Evolutionary conservation across 2,888 invertebrate species (phyloP), one percentile per base, ranked within the genome.

Genomic region (Venusia cambrica): DNA sequence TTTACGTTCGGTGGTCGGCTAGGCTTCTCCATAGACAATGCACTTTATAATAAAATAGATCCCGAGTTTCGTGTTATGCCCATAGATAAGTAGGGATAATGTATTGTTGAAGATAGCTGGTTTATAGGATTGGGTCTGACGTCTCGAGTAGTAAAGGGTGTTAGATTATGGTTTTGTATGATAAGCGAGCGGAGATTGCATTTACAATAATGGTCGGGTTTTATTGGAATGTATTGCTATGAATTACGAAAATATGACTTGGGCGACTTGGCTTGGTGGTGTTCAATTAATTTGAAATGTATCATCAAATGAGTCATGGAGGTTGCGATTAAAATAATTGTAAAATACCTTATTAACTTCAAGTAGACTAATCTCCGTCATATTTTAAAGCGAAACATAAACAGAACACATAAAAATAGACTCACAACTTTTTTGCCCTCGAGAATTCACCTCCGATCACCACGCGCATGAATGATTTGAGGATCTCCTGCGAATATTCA

Each of bases 11-110:
- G 69, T 60, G 80, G 83, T 75, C 73, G 72, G 72, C 75, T 77
- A 73, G 62, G 68, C 77, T 77, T 67, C 67, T 74, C 71, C 61
- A 68, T 71, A 79, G 84, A 84, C 85, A 84, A 85, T 85, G 84
- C 81, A 81, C 74, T 85, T 87, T 85, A 85, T 85, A 84, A 85
- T 84, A 85, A 84, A 83, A 84, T 83, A 84, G 79, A 77, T 77
- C 72, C 77, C 70, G 63, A 65, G 70, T 73, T 73, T 75, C 73
- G 62, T 76, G 79, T 84, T 81, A 81, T 80, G 76, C 79, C 57
- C 69, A 72, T 68, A 83, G 84, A 84, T 85, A 84, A 83, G 78
- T 72, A 65, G 62, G 76, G 71, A 69, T 84, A 81, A 83, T 80
- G 78, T 78, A 85, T 81, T 70, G 75, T 63, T 65, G 73, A 67